Evolutionary conservation across 2,113 vertebrate genomes (phyloP).

Genomic region (Oenanthe melanoleuca): DNA sequence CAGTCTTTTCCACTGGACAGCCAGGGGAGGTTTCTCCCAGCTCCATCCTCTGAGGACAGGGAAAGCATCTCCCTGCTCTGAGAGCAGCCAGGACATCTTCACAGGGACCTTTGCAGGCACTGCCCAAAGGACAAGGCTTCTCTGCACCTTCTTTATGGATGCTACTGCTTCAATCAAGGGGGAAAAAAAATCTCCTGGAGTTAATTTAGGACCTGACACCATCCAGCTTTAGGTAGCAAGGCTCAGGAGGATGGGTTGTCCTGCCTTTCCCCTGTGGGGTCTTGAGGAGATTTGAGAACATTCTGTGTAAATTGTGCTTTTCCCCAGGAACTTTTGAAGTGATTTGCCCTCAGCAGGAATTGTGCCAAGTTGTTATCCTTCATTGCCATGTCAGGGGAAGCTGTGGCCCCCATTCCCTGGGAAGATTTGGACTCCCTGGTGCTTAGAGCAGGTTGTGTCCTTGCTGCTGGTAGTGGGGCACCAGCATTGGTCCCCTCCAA

Average conservation of each 20-base stretch:
- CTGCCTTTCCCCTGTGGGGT: neutral
- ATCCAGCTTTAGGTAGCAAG: neutral
- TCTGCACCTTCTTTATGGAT: neutral
- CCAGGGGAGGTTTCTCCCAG: neutral
- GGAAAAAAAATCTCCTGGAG: neutral
- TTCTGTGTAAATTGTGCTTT: neutral
- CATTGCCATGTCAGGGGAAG: neutral
- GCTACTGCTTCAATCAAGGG: neutral
- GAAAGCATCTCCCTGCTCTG: neutral
- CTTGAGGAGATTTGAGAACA: neutral
- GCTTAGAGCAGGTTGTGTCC: neutral
- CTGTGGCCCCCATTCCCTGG: neutral
- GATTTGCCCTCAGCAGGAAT: fast-evolving
- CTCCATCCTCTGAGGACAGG: neutral
- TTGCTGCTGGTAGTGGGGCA: neutral
- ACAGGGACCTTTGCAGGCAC: neutral
- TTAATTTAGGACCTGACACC: neutral
- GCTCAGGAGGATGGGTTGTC: neutral
- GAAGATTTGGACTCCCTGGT: neutral
- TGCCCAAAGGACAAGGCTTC: neutral
- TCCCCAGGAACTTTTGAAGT: neutral
- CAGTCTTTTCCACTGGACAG: neutral
- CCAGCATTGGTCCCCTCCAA: fast-evolving
- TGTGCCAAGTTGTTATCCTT: neutral
- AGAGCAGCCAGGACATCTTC: neutral